Evolutionary conservation across 2,888 invertebrate species (phyloP).

Genomic region (Acanthococcus lagerstroemiae): DNA sequence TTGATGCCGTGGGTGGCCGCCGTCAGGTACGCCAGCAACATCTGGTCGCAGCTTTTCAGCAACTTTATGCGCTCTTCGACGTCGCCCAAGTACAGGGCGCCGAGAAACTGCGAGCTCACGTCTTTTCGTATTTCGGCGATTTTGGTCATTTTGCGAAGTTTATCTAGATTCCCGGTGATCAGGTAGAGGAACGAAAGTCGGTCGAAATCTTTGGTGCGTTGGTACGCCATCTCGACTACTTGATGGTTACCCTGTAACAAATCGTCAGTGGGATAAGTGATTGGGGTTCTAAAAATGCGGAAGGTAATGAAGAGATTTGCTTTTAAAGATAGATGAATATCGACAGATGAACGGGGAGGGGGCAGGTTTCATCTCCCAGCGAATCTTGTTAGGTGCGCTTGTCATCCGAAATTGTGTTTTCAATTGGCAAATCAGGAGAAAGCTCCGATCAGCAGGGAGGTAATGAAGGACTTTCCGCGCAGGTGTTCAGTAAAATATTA

Average conservation of each 20-base stretch:
- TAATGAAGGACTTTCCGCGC: too few species aligned
- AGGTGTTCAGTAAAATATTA: too few species aligned
- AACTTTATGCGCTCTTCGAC: slow-evolving; percentile 78
- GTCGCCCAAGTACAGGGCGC: slow-evolving; percentile 84
- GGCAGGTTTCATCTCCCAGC: too few species aligned
- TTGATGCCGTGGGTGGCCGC: slow-evolving; percentile 82
- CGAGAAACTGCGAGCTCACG: slow-evolving; percentile 92
- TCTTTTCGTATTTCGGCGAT: slow-evolving; percentile 98
- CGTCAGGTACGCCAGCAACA: slow-evolving; percentile 82
- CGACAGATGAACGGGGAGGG: too few species aligned
- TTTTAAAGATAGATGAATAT: too few species aligned
- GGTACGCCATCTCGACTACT: slow-evolving; percentile 98
- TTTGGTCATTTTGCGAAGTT: slow-evolving; percentile 96
- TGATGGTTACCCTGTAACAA: slow-evolving; percentile 40
- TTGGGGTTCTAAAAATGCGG: too few species aligned
- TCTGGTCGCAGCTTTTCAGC: slow-evolving; percentile 58
- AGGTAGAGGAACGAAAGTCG: slow-evolving; percentile 95
- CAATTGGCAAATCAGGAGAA: too few species aligned
- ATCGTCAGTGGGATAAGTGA: not conserved
- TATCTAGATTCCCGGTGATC: slow-evolving; percentile 95
- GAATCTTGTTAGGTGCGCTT: too few species aligned
- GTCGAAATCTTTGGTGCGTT: slow-evolving; percentile 98
- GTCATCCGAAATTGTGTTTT: too few species aligned
- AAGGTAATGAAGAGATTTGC: too few species aligned
- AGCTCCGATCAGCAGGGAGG: too few species aligned